These are phyloP conservation scores for Trichogramma pretiosum DNA, from an alignment of 1,140 invertebrate species.

Conservation along the genomic window DNA sequence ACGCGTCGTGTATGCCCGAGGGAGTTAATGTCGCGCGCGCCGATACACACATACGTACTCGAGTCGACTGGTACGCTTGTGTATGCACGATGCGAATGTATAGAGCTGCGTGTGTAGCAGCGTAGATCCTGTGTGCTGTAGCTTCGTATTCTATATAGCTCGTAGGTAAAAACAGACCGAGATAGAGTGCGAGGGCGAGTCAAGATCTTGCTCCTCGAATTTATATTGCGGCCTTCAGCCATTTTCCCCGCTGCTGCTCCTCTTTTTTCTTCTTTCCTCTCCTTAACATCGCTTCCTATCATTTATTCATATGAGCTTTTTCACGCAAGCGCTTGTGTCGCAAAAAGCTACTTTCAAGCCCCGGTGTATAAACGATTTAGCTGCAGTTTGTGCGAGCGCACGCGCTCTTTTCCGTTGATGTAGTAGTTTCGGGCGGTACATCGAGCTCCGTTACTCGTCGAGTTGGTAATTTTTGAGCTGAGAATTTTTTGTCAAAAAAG, in stretches of 20 bases:
- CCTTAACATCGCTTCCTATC: slow-evolving; percentile 33
- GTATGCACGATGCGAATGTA: too few species aligned
- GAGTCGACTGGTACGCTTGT: too few species aligned
- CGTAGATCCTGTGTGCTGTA: too few species aligned
- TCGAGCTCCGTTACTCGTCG: too few species aligned
- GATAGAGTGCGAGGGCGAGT: neutral
- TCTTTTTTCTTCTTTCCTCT: neutral
- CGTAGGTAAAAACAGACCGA: neutral
- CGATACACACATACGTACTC: slow-evolving; percentile 21
- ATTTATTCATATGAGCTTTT: slow-evolving; percentile 45
- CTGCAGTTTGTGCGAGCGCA: slow-evolving; percentile 19
- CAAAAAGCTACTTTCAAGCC: slow-evolving; percentile 37
- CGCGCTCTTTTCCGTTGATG: too few species aligned
- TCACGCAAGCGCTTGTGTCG: slow-evolving; percentile 33
- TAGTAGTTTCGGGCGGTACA: too few species aligned
- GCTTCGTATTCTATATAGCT: too few species aligned
- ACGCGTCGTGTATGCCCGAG: slow-evolving; percentile 11
- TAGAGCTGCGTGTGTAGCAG: too few species aligned
- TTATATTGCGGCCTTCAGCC: slow-evolving; percentile 37
- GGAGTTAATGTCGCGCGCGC: slow-evolving; percentile 22
- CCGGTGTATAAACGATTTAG: slow-evolving; percentile 42
- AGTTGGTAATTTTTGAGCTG: too few species aligned
- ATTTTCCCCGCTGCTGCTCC: slow-evolving; percentile 17
- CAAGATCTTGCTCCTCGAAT: slow-evolving; percentile 41
- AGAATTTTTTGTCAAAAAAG: too few species aligned